These are phyloP conservation scores for Drosophila flavopinicola DNA, from an alignment of 2,888 invertebrate genomes.

Conservation along the genomic window DNA sequence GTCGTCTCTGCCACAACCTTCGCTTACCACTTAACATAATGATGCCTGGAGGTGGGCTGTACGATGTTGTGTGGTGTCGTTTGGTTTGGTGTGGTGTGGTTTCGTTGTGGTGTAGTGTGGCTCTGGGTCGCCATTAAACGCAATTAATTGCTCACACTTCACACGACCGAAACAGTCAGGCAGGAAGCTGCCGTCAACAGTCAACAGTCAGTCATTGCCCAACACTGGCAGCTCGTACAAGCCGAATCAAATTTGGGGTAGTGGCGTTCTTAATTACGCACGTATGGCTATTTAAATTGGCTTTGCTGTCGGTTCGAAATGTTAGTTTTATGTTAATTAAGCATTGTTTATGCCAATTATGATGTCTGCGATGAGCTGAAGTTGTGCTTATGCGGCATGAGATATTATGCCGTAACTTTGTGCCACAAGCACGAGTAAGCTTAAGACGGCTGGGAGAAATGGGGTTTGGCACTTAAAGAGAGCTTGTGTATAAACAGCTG, in stretches of 20 bases:
- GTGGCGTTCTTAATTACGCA: slow-evolving; percentile 67
- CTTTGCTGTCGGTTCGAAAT: slow-evolving; percentile 52
- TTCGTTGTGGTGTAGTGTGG: slow-evolving; percentile 16
- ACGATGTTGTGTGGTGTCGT: neutral
- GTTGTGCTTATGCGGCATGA: neutral
- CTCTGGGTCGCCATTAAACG: slow-evolving; percentile 45
- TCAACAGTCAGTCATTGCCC: slow-evolving; percentile 21
- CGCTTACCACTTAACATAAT: slow-evolving; percentile 57
- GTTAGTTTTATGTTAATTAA: slow-evolving; percentile 80
- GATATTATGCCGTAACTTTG: slow-evolving; percentile 10
- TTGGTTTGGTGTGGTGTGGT: slow-evolving; percentile 14
- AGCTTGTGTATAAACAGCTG: neutral
- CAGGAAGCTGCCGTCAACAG: slow-evolving; percentile 35
- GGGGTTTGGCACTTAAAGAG: neutral
- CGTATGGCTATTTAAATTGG: slow-evolving; percentile 73
- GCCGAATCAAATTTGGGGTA: neutral
- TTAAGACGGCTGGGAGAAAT: neutral
- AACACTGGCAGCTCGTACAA: slow-evolving; percentile 14
- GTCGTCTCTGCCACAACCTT: slow-evolving; percentile 36
- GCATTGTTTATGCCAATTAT: slow-evolving; percentile 76
- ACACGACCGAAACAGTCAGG: slow-evolving; percentile 29
- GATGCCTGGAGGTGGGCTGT: slow-evolving; percentile 12
- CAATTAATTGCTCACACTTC: slow-evolving; percentile 60
- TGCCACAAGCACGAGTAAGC: slow-evolving; percentile 15
- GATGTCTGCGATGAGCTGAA: slow-evolving; percentile 22